phyloP scores from a whole-genome alignment of 2,888 invertebrate species.

The Oscheius sp. region DNA sequence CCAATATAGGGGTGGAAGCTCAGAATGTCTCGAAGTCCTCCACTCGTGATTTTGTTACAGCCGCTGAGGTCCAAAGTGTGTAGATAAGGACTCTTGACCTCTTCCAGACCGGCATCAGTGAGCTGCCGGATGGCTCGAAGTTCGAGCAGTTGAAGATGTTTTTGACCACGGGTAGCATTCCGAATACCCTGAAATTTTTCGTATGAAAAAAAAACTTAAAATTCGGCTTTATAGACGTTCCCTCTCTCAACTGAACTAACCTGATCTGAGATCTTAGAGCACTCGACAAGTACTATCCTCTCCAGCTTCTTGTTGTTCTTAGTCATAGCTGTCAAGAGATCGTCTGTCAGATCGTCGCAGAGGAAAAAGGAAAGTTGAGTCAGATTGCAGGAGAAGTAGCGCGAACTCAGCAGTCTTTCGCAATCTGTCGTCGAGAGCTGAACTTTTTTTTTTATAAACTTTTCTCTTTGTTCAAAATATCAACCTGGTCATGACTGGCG shows the following conservation, averaged over 20 bases:
- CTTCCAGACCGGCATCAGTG: slow-evolving; percentile 62
- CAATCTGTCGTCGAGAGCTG: slow-evolving; percentile 63
- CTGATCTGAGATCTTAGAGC: slow-evolving; percentile 65
- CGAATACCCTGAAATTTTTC: slow-evolving; percentile 55
- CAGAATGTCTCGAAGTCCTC: slow-evolving; percentile 63
- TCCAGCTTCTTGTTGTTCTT: slow-evolving; percentile 60
- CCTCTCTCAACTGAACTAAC: slow-evolving; percentile 37
- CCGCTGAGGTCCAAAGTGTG: slow-evolving; percentile 69
- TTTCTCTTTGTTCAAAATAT: too few relatives aligned
- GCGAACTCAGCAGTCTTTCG: slow-evolving; percentile 57
- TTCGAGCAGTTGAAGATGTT: slow-evolving; percentile 57
- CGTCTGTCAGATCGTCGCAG: slow-evolving; percentile 56
- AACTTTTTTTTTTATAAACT: slow-evolving; percentile 30
- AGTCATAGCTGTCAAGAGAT: slow-evolving; percentile 56
- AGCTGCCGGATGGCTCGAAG: slow-evolving; percentile 62
- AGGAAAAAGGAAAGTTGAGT: slow-evolving; percentile 66
- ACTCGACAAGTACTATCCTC: slow-evolving; percentile 69
- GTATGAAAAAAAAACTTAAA: background rate
- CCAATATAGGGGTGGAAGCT: slow-evolving; percentile 64
- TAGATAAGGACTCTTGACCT: slow-evolving; percentile 60
- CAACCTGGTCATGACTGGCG: slow-evolving; percentile 69
- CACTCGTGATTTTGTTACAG: slow-evolving; percentile 64
- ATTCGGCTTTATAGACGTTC: background rate
- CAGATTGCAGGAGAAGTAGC: slow-evolving; percentile 65
- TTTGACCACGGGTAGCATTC: slow-evolving; percentile 60